Evolutionary conservation across 1,140 invertebrate genomes (phyloP), one percentile per base, ranked within the genome.

Genomic region (Colletes latitarsis): DNA sequence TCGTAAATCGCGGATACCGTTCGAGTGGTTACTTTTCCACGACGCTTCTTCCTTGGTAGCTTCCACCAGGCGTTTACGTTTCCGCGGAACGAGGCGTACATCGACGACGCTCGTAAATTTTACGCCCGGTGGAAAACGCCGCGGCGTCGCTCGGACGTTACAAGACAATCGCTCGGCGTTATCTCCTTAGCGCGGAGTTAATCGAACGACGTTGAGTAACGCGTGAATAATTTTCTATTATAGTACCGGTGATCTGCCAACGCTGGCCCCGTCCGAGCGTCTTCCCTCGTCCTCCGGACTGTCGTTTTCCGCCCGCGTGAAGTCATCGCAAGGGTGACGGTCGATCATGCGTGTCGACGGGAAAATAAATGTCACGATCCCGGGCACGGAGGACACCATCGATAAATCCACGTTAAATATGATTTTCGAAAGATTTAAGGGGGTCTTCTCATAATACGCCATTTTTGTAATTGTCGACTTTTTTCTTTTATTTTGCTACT

Each of bases 211-310:
- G 68, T 72, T 81, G 82, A 81, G 82, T 83, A 83, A 83, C 49
- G 74, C 79, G 69, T 82, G 82, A 84, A 81, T 82, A 84, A 84
- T 76, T 82, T 83, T 77, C 82, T 77, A 84, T 84, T 84, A 84
- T 63, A 62, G 63, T 68, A 43, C 19, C 70, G 30, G 12, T 39
- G 58, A 62, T 19, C 12, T 10, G 73, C 67, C 60, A 78, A 46
- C 43, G 75, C 76, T 63, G 49, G 62, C n/a, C 46, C 43, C 17
- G 68, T 72, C 52, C 30, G 43, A 19, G 43, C 30, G n/a, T 64
- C 10, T 55, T 79, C 57, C 58, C 72, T 72, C 75, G 41, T 49
- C 71, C 68, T 57, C 81, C 43, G 74, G 19, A 66, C 46, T 68
- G 49, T 70, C 21, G 19, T 55, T 66, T 21, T 60, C 71, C 55